A percentile compares a stretch with the other conserved stretches of the same genome.
Conservation (phyloP, 2,888 invertebrate genomes). For the Pteria penguin region DNA sequence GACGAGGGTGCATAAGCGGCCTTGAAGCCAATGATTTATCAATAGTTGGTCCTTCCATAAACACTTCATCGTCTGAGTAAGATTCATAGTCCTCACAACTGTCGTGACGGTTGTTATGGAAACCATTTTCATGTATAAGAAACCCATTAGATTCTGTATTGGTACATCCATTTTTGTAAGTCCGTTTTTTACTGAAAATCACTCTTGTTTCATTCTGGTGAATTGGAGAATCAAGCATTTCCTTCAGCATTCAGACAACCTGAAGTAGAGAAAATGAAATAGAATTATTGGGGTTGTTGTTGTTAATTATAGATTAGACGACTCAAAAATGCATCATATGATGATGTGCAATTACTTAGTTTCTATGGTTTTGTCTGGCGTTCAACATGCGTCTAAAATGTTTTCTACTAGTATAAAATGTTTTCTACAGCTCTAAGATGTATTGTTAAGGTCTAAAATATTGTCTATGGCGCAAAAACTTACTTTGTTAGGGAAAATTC, state of each 20-base stretch:
- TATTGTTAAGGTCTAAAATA: too few species aligned
- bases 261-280: not conserved
- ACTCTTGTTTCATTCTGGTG: slow-evolving; percentile 42
- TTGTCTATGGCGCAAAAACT: too few species aligned
- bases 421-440: too few species aligned
- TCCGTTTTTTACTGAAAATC: slow-evolving; percentile 48
- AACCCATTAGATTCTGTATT: not conserved
- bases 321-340: too few species aligned
- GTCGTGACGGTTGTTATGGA: not conserved
- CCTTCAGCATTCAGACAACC: not conserved
- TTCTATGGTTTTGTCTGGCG: too few species aligned
- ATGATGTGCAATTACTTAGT: too few species aligned
- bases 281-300: not conserved
- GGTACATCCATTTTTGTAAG: slow-evolving; percentile 8
- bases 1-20: slow-evolving; percentile 71
- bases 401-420: too few species aligned
- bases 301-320: not conserved
- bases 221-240: slow-evolving; percentile 1
- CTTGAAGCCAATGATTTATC: slow-evolving; percentile 65
- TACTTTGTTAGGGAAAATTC: too few species aligned
- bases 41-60: slow-evolving; percentile 63
- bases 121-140: not conserved
- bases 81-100: slow-evolving; percentile 20
- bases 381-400: too few species aligned
- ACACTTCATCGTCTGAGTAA: slow-evolving; percentile 70